Evolutionary conservation across 2,888 invertebrate genomes (phyloP).

Genomic region (Amphipoea oculea): DNA sequence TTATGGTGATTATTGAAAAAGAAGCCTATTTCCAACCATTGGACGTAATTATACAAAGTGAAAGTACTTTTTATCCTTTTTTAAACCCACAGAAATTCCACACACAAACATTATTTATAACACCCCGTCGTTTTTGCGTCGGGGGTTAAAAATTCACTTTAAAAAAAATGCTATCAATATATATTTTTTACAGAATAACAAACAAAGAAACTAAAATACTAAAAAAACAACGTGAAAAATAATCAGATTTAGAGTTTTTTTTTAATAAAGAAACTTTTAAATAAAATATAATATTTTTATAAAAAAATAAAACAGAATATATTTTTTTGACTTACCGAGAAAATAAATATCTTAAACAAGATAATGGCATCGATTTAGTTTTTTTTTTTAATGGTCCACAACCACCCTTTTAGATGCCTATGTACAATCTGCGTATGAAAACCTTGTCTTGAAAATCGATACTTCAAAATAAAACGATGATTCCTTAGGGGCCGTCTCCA

Average conservation of each 20-base stretch:
- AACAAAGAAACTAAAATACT: conserved; percentile 64
- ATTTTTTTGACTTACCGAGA: conserved; percentile 41
- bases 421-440: conserved; percentile 11
- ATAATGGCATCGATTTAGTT: conserved; percentile 58
- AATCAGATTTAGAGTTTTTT: conserved; percentile 59
- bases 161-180: conserved; percentile 53
- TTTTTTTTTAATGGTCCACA: conserved; percentile 22
- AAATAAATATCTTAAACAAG: conserved; percentile 47
- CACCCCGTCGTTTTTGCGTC: too few relatives aligned
- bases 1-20: neutral
- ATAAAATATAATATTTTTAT: conserved; percentile 16
- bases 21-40: conserved; percentile 10
- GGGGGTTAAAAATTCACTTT: conserved; percentile 31
- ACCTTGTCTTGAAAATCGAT: conserved; percentile 3
- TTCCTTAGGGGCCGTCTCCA: neutral
- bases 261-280: conserved; percentile 18
- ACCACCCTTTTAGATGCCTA: conserved; percentile 20
- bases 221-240: conserved; percentile 63
- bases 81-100: conserved; percentile 22
- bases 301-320: conserved; percentile 18
- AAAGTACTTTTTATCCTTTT: conserved; percentile 1
- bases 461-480: neutral
- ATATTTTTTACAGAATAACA: conserved; percentile 55
- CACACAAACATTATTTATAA: conserved; percentile 15
- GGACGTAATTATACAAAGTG: neutral